Evolutionary conservation across 1,140 invertebrate genomes (phyloP).

Genomic region (Drosophila parvula): DNA sequence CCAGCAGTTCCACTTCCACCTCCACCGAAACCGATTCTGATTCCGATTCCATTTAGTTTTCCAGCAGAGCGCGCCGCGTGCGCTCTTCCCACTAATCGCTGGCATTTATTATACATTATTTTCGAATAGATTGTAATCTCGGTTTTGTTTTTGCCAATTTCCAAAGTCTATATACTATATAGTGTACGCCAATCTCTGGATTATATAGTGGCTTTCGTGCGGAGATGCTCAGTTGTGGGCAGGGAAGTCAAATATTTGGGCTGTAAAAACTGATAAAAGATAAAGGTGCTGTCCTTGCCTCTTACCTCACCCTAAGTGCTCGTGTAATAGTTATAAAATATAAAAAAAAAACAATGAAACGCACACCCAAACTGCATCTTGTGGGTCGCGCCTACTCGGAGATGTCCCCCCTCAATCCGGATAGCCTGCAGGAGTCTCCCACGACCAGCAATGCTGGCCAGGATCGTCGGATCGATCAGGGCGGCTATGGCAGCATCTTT

Average conservation of each 20-base stretch:
- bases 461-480: conserved; percentile 55
- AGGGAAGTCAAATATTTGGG: conserved; percentile 36
- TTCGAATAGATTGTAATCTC: conserved; percentile 46
- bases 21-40: not conserved
- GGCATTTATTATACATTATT: conserved; percentile 20
- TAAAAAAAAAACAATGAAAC: conserved; percentile 44
- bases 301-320: not conserved
- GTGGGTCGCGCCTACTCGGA: conserved; percentile 80
- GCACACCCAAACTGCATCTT: conserved; percentile 66
- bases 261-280: conserved; percentile 43
- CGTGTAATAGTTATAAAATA: conserved; percentile 5
- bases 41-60: conserved; percentile 63
- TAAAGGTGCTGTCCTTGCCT: conserved; percentile 29
- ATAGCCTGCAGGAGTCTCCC: conserved; percentile 25
- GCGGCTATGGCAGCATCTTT: conserved; percentile 79
- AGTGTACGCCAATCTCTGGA: not conserved
- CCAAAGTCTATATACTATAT: conserved; percentile 20
- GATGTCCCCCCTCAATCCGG: conserved; percentile 79
- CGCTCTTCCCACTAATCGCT: conserved; percentile 54
- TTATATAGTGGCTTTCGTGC: not conserved
- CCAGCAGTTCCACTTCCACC: conserved; percentile 31
- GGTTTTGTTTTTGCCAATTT: conserved; percentile 26
- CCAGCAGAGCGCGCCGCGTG: conserved; percentile 64
- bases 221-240: conserved; percentile 19
- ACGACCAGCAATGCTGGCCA: conserved; percentile 48